Evolutionary conservation across 2,888 invertebrate genomes (phyloP), one percentile per base, ranked within the genome.

Genomic region (Acrobasis consociella): DNA sequence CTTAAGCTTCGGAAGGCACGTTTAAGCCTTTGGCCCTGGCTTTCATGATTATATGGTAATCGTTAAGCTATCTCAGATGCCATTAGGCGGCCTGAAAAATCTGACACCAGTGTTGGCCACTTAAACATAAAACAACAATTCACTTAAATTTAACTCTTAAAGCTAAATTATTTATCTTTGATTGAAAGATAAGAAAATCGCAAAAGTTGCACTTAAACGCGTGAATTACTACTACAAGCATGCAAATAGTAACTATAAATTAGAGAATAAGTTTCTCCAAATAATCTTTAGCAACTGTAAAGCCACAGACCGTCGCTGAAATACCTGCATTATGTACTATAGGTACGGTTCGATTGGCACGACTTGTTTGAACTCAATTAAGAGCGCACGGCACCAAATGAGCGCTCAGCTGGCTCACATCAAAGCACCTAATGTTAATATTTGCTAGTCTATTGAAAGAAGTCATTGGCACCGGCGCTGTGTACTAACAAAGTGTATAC

Each of bases 301-400:
- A 46, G 46, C 46, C 46, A 46, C 46, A 46, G 46, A 13, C n/a
- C 10, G 46, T 7, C 11, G 5, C 31, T 31, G 31, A 31, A 49
- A 58, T 58, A 50, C 50, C 60, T 60, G 50, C 50, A 60, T 38
- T 60, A 56, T 31, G 31, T 31, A 31, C 5, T 16, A 13, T 59
- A 59, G 49, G 50, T 38, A 60, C 77, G 78, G 76, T 82, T 80
- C 80, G 82, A 83, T 86, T 83, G 80, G 81, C 85, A 77, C 82
- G 81, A 82, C 83, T 84, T 91, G 86, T 92, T 92, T 91, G 89
- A 89, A 85, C 86, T 89, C 91, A 91, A 92, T 92, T 92, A 92
- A 85, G 80, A 78, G 73, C 81, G 83, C 85, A 85, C 84, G 85
- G 83, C 78, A 75, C 74, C 78, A 74, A 85, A 56, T 42, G 42